Conservation (phyloP, 2,113 vertebrate species). For the Strigops habroptila region DNA sequence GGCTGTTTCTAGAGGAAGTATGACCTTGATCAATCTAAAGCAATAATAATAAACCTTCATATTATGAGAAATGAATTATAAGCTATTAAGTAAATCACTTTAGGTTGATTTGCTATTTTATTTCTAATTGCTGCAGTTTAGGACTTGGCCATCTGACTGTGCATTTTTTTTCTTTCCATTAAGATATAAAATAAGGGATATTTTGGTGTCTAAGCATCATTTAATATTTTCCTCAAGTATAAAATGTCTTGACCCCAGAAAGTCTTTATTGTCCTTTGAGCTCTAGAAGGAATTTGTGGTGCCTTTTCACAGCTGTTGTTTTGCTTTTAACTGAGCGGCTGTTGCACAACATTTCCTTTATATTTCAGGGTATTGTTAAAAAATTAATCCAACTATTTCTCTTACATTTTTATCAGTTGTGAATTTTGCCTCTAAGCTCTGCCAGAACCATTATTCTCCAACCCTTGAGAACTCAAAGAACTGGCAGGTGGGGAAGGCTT, state of each 20-base stretch:
- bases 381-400: not conserved
- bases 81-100: not conserved
- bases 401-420: not conserved
- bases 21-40: not conserved
- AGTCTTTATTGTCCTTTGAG: not conserved
- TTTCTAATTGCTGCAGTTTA: not conserved
- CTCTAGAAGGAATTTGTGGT: constrained; percentile 15
- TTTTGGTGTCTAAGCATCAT: not conserved
- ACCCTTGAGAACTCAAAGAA: not conserved
- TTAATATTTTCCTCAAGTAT: not conserved
- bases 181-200: not conserved
- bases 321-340: not conserved
- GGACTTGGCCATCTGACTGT: not conserved
- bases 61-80: not conserved
- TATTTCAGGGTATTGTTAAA: not conserved
- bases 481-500: not conserved
- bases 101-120: not conserved
- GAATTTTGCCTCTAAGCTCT: not conserved
- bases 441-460: not conserved
- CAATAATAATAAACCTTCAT: not conserved
- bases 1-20: not conserved
- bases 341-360: constrained; percentile 39
- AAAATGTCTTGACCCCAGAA: not conserved
- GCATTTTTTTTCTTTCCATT: not conserved
- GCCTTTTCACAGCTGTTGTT: constrained; percentile 44